phyloP scores from a whole-genome alignment of 2,113 vertebrate species.

The Tenebrosternarchus preto region DNA sequence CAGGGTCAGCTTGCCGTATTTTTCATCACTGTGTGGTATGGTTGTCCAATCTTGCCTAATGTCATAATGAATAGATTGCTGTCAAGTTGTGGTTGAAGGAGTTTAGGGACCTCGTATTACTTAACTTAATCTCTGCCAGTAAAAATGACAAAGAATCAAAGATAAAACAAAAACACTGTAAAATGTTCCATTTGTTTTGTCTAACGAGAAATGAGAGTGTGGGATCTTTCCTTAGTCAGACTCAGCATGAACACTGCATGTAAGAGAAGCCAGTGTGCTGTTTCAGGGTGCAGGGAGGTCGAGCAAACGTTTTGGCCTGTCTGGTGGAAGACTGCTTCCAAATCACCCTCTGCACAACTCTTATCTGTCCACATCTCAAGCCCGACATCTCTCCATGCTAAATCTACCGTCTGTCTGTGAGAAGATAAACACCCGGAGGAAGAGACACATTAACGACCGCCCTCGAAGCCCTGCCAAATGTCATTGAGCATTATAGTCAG shows the following conservation, averaged over 20 bases:
- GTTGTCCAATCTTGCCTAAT: neutral
- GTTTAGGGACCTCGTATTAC: neutral
- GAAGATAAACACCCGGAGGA: slow-evolving; percentile 68
- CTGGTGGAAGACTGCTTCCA: slow-evolving; percentile 51
- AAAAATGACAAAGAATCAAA: neutral
- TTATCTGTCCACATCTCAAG: slow-evolving; percentile 57
- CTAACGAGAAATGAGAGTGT: neutral
- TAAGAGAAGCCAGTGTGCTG: slow-evolving; percentile 3
- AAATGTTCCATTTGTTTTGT: slow-evolving; percentile 23
- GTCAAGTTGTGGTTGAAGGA: neutral
- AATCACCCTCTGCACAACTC: slow-evolving; percentile 34
- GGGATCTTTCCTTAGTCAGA: slow-evolving; percentile 1
- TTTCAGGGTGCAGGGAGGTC: slow-evolving; percentile 35
- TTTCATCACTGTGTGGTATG: neutral
- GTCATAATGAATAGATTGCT: neutral
- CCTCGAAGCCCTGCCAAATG: slow-evolving; percentile 60
- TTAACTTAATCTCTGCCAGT: neutral
- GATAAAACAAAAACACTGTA: slow-evolving; percentile 7
- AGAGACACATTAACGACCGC: slow-evolving; percentile 59
- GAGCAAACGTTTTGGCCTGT: slow-evolving; percentile 49
- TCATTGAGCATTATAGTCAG: slow-evolving; percentile 60
- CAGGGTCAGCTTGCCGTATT: neutral
- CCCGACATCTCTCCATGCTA: slow-evolving; percentile 37
- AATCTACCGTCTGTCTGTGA: slow-evolving; percentile 56
- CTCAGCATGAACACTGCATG: neutral